These are phyloP conservation scores for Chloromyia formosa DNA, from an alignment of 2,888 invertebrate genomes.

Conservation along the genomic window DNA sequence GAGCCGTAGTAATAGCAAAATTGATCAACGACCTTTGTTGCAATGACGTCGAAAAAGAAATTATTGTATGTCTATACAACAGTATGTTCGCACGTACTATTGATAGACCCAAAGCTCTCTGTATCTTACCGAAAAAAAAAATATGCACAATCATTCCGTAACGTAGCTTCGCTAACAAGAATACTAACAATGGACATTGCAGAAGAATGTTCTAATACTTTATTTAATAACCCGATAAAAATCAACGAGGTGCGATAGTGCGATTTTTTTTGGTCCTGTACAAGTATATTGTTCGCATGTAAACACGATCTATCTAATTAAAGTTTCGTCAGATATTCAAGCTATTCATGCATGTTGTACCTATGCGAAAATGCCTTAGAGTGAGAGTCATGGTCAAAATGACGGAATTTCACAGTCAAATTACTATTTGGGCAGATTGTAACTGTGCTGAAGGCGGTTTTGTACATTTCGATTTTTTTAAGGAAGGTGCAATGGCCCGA, in stretches of 20 bases:
- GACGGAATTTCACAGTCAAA: too few species aligned
- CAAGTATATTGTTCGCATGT: neutral
- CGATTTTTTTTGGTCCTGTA: neutral
- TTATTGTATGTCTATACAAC: neutral
- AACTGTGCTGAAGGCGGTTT: too few species aligned
- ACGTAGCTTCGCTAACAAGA: constrained; percentile 3
- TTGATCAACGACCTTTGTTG: constrained; percentile 28
- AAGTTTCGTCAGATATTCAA: neutral
- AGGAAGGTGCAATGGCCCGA: too few species aligned
- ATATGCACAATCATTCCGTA: too few species aligned
- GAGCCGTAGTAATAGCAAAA: neutral
- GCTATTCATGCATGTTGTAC: too few species aligned
- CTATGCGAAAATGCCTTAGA: too few species aligned
- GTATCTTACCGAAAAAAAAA: neutral
- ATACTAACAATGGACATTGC: neutral
- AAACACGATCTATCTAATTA: constrained; percentile 21
- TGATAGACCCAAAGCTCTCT: neutral
- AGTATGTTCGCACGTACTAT: neutral
- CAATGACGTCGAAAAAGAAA: constrained; percentile 24
- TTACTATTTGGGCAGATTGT: too few species aligned
- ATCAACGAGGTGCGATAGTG: neutral
- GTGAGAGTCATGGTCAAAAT: too few species aligned
- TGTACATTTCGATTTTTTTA: too few species aligned
- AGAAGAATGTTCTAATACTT: neutral
- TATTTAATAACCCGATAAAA: neutral